Evolutionary conservation across 2,888 invertebrate species (phyloP).

Genomic region (Ellobium chinense): DNA sequence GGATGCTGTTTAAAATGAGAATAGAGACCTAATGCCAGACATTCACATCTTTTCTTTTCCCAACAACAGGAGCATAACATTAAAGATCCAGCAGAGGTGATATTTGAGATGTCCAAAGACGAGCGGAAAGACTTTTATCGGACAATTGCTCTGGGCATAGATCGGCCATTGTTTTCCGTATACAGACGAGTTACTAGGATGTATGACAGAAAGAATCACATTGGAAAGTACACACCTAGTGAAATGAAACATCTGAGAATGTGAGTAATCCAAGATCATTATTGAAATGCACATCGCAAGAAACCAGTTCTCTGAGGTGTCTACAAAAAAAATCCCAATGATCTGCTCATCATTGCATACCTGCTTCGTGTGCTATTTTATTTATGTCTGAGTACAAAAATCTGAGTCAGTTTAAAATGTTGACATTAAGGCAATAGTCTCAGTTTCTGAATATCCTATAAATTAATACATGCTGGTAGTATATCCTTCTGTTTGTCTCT

Average conservation of each 20-base stretch:
- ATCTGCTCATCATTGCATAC: too few relatives aligned
- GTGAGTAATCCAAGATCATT: conserved; percentile 63
- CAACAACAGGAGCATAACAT: conserved; percentile 74
- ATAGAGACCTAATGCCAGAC: too few relatives aligned
- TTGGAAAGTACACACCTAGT: conserved; percentile 80
- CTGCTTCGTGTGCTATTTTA: too few relatives aligned
- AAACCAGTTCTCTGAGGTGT: too few relatives aligned
- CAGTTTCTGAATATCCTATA: too few relatives aligned
- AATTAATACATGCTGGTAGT: too few relatives aligned
- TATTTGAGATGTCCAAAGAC: conserved; percentile 80
- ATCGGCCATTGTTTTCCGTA: conserved; percentile 80
- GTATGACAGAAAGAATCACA: conserved; percentile 81
- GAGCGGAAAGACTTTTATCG: conserved; percentile 80
- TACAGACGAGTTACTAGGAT: conserved; percentile 80
- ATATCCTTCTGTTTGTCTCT: too few relatives aligned
- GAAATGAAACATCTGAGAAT: conserved; percentile 78
- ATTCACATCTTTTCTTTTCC: not conserved
- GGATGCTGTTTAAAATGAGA: too few relatives aligned
- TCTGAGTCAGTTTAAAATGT: too few relatives aligned
- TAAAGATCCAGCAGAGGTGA: conserved; percentile 78
- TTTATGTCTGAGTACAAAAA: too few relatives aligned
- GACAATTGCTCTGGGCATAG: conserved; percentile 78
- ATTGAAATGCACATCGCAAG: not conserved
- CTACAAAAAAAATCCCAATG: too few relatives aligned
- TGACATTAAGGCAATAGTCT: too few relatives aligned